These are phyloP conservation scores for Theristicus caerulescens DNA, from an alignment of 2,113 vertebrate species.

Conservation along the genomic window DNA sequence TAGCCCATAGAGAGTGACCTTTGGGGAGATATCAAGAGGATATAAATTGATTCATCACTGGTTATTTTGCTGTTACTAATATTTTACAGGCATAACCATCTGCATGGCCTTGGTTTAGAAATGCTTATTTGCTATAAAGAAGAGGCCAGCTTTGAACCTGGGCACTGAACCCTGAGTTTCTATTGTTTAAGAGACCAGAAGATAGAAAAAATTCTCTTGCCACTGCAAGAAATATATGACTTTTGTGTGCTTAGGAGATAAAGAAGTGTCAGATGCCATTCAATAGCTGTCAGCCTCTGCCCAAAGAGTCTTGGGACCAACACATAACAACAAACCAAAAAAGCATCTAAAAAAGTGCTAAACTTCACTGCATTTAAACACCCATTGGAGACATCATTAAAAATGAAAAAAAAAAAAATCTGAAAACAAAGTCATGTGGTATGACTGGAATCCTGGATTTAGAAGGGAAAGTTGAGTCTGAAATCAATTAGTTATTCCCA, in stretches of 20 bases:
- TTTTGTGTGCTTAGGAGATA: not conserved
- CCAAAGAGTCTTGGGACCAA: not conserved
- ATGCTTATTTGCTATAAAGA: not conserved
- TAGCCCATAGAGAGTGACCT: not conserved
- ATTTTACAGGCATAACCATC: not conserved
- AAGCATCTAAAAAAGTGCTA: not conserved
- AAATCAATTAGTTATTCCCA: not conserved
- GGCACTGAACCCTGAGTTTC: not conserved
- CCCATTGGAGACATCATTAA: not conserved
- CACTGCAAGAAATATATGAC: not conserved
- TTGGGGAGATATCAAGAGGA: not conserved
- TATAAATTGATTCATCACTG: not conserved
- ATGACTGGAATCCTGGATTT: not conserved
- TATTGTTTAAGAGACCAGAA: not conserved
- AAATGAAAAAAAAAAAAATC: not conserved
- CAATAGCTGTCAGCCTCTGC: not conserved
- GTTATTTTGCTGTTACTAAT: not conserved
- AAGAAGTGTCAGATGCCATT: not conserved
- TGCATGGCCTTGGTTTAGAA: not conserved
- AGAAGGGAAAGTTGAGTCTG: not conserved
- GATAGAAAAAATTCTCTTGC: not conserved
- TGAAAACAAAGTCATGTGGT: not conserved
- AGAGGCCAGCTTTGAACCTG: not conserved
- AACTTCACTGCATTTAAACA: not conserved
- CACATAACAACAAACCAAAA: not conserved